phyloP scores from a whole-genome alignment of 2,888 invertebrate genomes.

The Adela reaumurella region DNA sequence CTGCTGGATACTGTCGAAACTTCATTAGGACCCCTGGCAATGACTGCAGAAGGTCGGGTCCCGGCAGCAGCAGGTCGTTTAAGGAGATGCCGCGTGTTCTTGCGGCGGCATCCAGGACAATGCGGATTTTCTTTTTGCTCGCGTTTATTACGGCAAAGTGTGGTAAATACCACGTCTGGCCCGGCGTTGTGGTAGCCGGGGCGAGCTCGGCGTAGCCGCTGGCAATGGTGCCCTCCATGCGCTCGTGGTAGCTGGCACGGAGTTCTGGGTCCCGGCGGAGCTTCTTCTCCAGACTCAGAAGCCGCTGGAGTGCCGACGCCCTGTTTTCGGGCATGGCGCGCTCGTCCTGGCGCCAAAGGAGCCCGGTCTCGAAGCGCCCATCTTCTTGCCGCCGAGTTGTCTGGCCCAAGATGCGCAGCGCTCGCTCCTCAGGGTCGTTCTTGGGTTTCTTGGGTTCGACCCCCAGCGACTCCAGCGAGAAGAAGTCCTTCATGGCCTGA shows the following conservation, averaged over 20 bases:
- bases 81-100: background rate
- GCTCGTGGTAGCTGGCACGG: background rate
- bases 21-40: constrained; percentile 16
- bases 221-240: background rate
- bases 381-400: background rate
- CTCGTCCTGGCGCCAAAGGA: background rate
- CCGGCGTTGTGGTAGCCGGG: background rate
- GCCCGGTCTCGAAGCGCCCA: background rate
- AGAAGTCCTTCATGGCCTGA: too few species aligned
- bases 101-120: constrained; percentile 2
- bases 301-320: background rate
- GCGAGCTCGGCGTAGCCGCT: background rate
- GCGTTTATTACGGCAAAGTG: constrained; percentile 1
- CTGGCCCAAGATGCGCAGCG: too few species aligned
- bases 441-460: too few species aligned
- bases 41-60: constrained; percentile 17
- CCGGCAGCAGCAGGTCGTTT: constrained; percentile 8
- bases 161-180: constrained; percentile 1
- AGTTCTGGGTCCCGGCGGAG: background rate
- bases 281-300: background rate
- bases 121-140: background rate
- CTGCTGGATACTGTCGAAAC: constrained; percentile 15
- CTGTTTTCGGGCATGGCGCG: background rate
- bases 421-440: too few species aligned
- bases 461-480: too few species aligned